A percentile compares a stretch with the other conserved stretches of the same genome.
These are phyloP conservation scores for Danio albolineatus DNA, from an alignment of 2,797 vertebrate species.

Conservation along the genomic window DNA sequence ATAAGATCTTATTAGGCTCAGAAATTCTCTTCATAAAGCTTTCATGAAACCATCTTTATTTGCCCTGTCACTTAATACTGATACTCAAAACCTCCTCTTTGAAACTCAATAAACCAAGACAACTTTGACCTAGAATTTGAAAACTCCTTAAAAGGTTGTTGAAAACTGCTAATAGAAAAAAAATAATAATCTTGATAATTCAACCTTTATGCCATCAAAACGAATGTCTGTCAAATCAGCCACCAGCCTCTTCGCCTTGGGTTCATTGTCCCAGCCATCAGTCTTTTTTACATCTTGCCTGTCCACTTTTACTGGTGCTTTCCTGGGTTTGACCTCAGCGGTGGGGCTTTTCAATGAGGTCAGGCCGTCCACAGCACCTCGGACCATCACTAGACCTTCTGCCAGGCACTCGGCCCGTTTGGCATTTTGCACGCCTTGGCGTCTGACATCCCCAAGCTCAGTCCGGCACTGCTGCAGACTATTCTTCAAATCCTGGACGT, in stretches of 20 bases:
- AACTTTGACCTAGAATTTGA: background rate
- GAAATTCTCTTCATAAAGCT: background rate
- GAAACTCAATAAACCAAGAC: background rate
- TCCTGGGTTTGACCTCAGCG: slow-evolving; percentile 37
- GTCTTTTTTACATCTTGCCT: slow-evolving; percentile 46
- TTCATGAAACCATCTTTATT: background rate
- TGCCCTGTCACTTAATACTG: background rate
- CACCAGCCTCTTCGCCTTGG: slow-evolving; percentile 77
- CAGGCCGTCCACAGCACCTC: slow-evolving; percentile 69
- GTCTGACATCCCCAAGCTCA: slow-evolving; percentile 72
- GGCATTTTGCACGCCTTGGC: slow-evolving; percentile 66
- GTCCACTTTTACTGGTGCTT: slow-evolving; percentile 46
- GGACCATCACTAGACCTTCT: slow-evolving; percentile 72
- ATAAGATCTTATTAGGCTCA: background rate
- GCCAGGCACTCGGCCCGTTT: slow-evolving; percentile 71
- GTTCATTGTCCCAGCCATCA: slow-evolving; percentile 56
- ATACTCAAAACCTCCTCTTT: background rate
- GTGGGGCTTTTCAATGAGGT: slow-evolving; percentile 41
- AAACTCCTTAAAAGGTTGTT: background rate
- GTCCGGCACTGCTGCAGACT: slow-evolving; percentile 67
- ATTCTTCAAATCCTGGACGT: slow-evolving; percentile 76
- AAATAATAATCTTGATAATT: background rate
- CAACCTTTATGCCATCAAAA: slow-evolving; percentile 76
- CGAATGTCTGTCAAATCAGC: slow-evolving; percentile 77
- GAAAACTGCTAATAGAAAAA: background rate